Base-by-base conservation (phyloP, 2,888 invertebrate genomes). In the Leptinotarsa haldemani region DNA sequence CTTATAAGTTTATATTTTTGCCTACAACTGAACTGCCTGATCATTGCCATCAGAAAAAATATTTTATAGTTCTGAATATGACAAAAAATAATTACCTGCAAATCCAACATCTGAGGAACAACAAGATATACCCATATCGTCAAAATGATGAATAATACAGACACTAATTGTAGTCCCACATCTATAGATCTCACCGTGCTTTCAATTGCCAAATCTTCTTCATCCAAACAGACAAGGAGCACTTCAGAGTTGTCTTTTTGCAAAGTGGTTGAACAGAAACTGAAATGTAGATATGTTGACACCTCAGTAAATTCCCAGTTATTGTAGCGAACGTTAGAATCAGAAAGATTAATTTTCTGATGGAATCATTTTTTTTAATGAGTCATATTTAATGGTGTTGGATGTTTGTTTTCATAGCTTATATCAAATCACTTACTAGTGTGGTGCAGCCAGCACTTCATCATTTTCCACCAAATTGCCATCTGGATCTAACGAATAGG, bases 51-150 rank as follows among this genome's bases (percentile, higher is more conserved):
- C 30, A 30, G 30, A 30, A 30, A 30, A 30, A 30, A 30, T 1
- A 5, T 1, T 25, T 7, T 1, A 30, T 1, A 30, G 30, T 30
- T 30, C 30, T 30, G 1, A 7, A 30, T 30, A 0, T 30, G 30
- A 4, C 18, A 9, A 9, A 18, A 20, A 46, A 56, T 47, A 75
- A 52, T 74, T 83, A 88, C 87, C 84, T 88, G 87, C 61, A 87
- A 84, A 82, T 88, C 92, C 86, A 93, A 88, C 82, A 93, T 85
- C 82, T 91, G 90, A 9, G 92, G 92, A 25, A 93, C 84, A 65
- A 89, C 87, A 63, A 88, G 83, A 84, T 93, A 94, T 3, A 93
- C 90, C 0, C 88, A 83, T 47, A 92, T 86, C 0, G 93, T 93
- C 12, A 89, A 82, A 12, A 90, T 79, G 0, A 93, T 87, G 80